Evolutionary conservation across 2,113 vertebrate genomes (phyloP).

Genomic region (Gadus macrocephalus): DNA sequence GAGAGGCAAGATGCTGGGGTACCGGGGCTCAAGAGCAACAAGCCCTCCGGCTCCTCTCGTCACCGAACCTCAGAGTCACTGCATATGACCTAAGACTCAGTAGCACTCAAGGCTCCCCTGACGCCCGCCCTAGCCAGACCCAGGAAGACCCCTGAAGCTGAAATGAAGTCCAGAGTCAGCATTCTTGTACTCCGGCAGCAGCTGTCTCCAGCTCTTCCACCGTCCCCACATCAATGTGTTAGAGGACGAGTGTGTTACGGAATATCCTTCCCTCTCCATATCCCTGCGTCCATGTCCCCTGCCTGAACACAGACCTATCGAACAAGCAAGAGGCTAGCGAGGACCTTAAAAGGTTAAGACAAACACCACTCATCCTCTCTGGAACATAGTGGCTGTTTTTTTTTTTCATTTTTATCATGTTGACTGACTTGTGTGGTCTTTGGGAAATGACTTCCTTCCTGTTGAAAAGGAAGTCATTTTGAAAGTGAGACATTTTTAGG

Average conservation of each 20-base stretch:
- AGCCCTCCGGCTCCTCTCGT: too few species aligned
- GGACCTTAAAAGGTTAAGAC: slow-evolving; percentile 68
- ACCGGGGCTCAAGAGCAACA: too few species aligned
- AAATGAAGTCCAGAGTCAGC: slow-evolving; percentile 47
- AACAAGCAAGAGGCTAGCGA: slow-evolving; percentile 13
- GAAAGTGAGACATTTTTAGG: slow-evolving; percentile 67
- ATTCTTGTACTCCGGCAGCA: slow-evolving; percentile 29
- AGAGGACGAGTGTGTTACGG: slow-evolving; percentile 19
- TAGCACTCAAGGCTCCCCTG: too few species aligned
- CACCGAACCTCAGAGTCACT: too few species aligned
- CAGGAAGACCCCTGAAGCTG: slow-evolving; percentile 22
- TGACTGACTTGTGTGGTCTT: slow-evolving; percentile 52
- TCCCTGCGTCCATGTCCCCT: slow-evolving; percentile 27
- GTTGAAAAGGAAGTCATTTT: slow-evolving; percentile 15
- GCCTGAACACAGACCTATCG: slow-evolving; percentile 8
- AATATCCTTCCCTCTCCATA: too few species aligned
- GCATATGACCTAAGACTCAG: too few species aligned
- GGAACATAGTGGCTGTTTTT: slow-evolving; percentile 33
- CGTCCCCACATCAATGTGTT: slow-evolving; percentile 40
- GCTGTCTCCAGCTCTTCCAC: slow-evolving; percentile 54
- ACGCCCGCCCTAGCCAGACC: neutral
- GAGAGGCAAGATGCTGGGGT: too few species aligned
- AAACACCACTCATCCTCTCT: slow-evolving; percentile 46
- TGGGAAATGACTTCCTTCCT: slow-evolving; percentile 77
- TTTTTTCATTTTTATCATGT: slow-evolving; percentile 60